Percentiles rank a stretch among this genome's conserved stretches.
phyloP scores from a whole-genome alignment of 2,888 invertebrate species.

The Diarsia rubi region DNA sequence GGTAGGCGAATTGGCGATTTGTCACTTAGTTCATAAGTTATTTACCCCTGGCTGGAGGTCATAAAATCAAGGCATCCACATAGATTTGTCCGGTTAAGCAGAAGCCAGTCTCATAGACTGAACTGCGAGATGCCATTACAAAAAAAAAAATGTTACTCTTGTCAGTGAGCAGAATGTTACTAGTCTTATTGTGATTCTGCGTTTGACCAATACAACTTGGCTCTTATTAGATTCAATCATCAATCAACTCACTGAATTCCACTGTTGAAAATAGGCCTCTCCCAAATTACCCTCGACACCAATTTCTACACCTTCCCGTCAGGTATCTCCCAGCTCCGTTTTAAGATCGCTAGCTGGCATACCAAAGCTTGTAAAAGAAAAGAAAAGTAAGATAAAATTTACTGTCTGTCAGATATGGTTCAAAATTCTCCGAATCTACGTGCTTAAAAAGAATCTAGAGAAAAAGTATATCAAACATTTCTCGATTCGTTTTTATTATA shows the following conservation, averaged over 20 bases:
- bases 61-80: too few species aligned
- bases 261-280: background rate
- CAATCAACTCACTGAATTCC: background rate
- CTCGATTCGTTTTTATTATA: constrained; percentile 8
- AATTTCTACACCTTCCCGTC: background rate
- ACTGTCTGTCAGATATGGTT: background rate
- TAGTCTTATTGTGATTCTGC: too few species aligned
- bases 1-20: too few species aligned
- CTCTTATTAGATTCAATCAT: background rate
- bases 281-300: background rate
- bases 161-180: background rate
- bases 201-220: background rate
- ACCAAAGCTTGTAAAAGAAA: background rate
- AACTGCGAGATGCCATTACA: too few species aligned
- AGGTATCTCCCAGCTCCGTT: rapidly evolving
- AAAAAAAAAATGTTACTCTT: too few species aligned
- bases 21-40: too few species aligned
- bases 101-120: too few species aligned
- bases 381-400: background rate
- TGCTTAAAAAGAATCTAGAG: background rate
- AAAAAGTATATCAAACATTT: constrained; percentile 9
- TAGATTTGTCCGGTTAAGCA: too few species aligned
- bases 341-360: background rate
- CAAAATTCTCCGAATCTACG: background rate
- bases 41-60: too few species aligned